These are phyloP conservation scores for Lymantria dispar DNA, from an alignment of 2,888 invertebrate genomes.

Conservation along the genomic window DNA sequence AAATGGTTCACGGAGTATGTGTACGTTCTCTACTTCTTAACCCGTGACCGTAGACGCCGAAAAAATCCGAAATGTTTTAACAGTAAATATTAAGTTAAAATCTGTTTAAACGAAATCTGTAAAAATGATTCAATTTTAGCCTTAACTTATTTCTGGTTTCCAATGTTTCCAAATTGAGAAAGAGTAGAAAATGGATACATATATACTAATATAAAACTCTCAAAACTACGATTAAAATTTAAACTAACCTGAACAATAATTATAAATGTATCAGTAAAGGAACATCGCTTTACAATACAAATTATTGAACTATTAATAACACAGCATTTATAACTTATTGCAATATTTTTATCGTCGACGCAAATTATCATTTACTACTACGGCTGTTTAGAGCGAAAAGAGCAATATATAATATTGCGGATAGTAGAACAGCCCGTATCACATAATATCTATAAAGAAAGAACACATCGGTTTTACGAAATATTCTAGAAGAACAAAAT, in stretches of 20 bases:
- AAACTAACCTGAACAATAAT: slow-evolving; percentile 22
- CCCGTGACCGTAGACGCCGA: too few species aligned
- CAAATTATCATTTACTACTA: slow-evolving; percentile 49
- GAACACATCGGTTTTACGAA: slow-evolving; percentile 13
- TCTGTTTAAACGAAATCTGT: too few species aligned
- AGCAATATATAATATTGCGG: slow-evolving; percentile 7
- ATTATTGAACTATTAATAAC: slow-evolving; percentile 38
- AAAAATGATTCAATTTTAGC: neutral
- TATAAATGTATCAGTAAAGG: slow-evolving; percentile 33
- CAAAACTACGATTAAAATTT: slow-evolving; percentile 26
- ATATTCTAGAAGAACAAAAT: slow-evolving; percentile 12
- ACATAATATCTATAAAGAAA: slow-evolving; percentile 1
- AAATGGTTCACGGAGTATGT: too few species aligned
- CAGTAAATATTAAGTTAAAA: too few species aligned
- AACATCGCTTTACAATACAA: slow-evolving; percentile 41
- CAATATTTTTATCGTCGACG: slow-evolving; percentile 53
- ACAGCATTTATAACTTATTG: slow-evolving; percentile 31
- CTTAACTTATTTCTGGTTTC: slow-evolving; percentile 10
- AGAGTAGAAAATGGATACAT: slow-evolving; percentile 25
- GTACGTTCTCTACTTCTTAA: too few species aligned
- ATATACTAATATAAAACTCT: slow-evolving; percentile 16
- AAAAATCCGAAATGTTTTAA: too few species aligned
- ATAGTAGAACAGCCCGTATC: neutral
- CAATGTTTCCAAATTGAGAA: slow-evolving; percentile 10
- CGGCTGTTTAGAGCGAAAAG: slow-evolving; percentile 18